Conservation (phyloP, 2,888 invertebrate species). For the Mactromeris polynyma region DNA sequence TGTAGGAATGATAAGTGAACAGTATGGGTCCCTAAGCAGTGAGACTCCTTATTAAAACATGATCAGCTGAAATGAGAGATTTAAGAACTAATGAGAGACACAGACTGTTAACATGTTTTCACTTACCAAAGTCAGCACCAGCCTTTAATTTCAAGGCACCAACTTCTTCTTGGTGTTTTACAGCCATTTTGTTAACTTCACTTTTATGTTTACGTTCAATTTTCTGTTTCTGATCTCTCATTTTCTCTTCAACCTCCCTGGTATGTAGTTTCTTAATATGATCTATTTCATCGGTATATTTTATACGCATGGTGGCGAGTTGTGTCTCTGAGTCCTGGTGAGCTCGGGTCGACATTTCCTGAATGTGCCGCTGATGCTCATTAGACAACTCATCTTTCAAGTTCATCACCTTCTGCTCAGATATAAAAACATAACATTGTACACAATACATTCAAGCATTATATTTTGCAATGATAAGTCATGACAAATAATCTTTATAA, state of each 20-base stretch:
- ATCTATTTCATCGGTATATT: slow-evolving; percentile 77
- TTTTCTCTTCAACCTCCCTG: slow-evolving; percentile 74
- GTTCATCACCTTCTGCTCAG: slow-evolving; percentile 77
- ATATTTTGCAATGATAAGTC: too few species aligned
- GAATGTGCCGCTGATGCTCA: slow-evolving; percentile 78
- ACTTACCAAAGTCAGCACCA: slow-evolving; percentile 67
- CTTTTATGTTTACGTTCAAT: slow-evolving; percentile 78
- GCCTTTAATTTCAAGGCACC: slow-evolving; percentile 69
- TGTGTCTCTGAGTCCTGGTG: slow-evolving; percentile 74
- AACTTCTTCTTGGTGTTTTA: slow-evolving; percentile 78
- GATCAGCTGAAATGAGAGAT: too few species aligned
- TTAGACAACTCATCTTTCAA: slow-evolving; percentile 74
- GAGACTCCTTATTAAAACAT: too few species aligned
- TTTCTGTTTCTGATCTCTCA: slow-evolving; percentile 72
- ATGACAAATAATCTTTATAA: too few species aligned
- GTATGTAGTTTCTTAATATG: slow-evolving; percentile 73
- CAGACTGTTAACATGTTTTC: too few species aligned
- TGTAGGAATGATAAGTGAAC: too few species aligned
- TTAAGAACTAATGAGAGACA: too few species aligned
- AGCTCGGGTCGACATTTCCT: slow-evolving; percentile 70
- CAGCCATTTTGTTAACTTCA: slow-evolving; percentile 75
- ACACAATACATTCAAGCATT: neutral
- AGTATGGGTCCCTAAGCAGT: too few species aligned
- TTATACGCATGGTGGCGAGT: slow-evolving; percentile 76
- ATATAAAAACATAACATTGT: neutral